A percentile compares a stretch with the other conserved stretches of the same genome.
Conservation (phyloP, 2,888 invertebrate genomes). For the Exocentrus adspersus region DNA sequence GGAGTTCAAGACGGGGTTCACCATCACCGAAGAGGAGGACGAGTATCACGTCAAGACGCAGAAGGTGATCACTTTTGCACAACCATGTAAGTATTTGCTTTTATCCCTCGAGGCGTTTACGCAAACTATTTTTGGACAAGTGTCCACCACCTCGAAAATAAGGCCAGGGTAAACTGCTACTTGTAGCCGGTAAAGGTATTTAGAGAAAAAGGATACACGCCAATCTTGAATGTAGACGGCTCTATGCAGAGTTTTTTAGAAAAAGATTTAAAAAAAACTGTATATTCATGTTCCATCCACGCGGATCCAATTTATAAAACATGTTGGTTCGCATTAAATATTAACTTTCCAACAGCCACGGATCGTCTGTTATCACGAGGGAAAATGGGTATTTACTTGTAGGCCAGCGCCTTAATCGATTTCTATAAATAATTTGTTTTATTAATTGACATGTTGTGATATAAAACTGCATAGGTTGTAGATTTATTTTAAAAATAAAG, state of each 20-base stretch:
- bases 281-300: too few species aligned
- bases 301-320: too few species aligned
- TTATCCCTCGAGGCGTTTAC: not conserved
- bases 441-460: not conserved
- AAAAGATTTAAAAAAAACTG: too few species aligned
- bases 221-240: too few species aligned
- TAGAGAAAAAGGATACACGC: too few species aligned
- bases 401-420: not conserved
- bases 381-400: not conserved
- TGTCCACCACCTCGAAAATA: too few species aligned
- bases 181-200: too few species aligned
- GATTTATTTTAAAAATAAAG: not conserved
- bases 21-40: slow-evolving; percentile 70
- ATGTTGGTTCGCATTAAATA: too few species aligned
- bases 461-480: not conserved
- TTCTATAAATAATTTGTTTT: not conserved
- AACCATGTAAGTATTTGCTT: slow-evolving; percentile 60
- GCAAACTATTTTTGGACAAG: too few species aligned
- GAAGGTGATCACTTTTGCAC: slow-evolving; percentile 76
- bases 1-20: slow-evolving; percentile 61
- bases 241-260: too few species aligned
- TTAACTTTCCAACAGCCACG: not conserved
- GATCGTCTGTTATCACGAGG: not conserved
- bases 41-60: slow-evolving; percentile 76
- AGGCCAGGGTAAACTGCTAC: too few species aligned